These are phyloP conservation scores for Sarcophaga rosellei DNA, from an alignment of 2,888 invertebrate genomes.

Conservation along the genomic window DNA sequence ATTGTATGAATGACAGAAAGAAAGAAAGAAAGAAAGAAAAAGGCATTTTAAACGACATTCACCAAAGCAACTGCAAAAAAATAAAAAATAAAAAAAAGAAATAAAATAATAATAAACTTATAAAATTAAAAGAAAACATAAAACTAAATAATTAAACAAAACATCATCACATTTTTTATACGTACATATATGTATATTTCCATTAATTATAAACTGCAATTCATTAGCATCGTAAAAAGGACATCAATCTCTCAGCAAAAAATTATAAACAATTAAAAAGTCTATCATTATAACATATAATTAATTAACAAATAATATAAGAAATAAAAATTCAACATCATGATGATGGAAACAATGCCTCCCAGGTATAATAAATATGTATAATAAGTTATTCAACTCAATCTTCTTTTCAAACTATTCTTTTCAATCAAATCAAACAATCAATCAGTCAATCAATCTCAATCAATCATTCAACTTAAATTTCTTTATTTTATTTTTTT, in stretches of 20 bases:
- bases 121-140: slow-evolving; percentile 38
- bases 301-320: slow-evolving; percentile 55
- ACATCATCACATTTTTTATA: slow-evolving; percentile 39
- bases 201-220: too few species aligned
- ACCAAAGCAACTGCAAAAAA: slow-evolving; percentile 78
- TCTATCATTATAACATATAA: slow-evolving; percentile 26
- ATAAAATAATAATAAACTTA: slow-evolving; percentile 52
- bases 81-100: slow-evolving; percentile 51
- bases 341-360: slow-evolving; percentile 82
- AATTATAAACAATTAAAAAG: too few species aligned
- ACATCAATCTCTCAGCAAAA: too few species aligned
- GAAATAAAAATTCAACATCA: slow-evolving; percentile 73
- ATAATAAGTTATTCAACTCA: slow-evolving; percentile 29
- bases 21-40: background rate
- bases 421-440: slow-evolving; percentile 34
- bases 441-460: background rate
- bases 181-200: background rate
- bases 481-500: too few species aligned
- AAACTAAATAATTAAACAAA: slow-evolving; percentile 32
- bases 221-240: too few species aligned
- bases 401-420: slow-evolving; percentile 35
- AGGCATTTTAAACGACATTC: slow-evolving; percentile 81
- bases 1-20: background rate
- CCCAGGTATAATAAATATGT: slow-evolving; percentile 80
- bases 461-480: too few species aligned